These are phyloP conservation scores for Blastobasis lacticolella DNA, from an alignment of 2,888 invertebrate species.

Conservation along the genomic window DNA sequence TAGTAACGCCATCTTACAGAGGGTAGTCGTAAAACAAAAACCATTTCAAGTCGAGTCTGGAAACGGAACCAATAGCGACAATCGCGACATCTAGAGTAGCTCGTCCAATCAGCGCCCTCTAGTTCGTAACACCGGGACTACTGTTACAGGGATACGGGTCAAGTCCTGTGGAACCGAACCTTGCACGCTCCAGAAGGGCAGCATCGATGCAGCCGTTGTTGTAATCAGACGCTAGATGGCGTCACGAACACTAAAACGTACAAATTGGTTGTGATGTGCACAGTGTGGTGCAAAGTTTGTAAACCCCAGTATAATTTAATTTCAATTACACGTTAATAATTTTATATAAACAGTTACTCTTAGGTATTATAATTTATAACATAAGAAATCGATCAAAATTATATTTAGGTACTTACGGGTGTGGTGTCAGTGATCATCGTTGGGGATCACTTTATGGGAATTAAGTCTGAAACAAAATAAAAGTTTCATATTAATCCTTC, in stretches of 20 bases:
- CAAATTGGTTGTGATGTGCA: constrained; percentile 40
- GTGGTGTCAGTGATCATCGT: constrained; percentile 50
- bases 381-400: too few species aligned
- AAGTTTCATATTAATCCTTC: neutral
- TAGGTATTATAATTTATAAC: too few species aligned
- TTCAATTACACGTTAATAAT: neutral
- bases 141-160: neutral
- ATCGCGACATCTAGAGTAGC: neutral
- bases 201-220: constrained; percentile 18
- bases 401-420: constrained; percentile 54
- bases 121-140: neutral
- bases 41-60: neutral
- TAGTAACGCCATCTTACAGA: constrained; percentile 30
- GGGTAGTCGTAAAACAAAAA: constrained; percentile 16
- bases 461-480: constrained; percentile 50
- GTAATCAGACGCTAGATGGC: constrained; percentile 42
- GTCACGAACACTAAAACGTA: constrained; percentile 15
- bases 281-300: constrained; percentile 4
- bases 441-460: constrained; percentile 33
- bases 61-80: constrained; percentile 1
- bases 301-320: too few species aligned
- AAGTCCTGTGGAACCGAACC: neutral
- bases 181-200: neutral
- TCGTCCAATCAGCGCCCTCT: constrained; percentile 17
- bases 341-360: constrained; percentile 6